phyloP scores from a whole-genome alignment of 35 echinoderm and acorn worm species.

The Hemicentrotus pulcherrimus region DNA sequence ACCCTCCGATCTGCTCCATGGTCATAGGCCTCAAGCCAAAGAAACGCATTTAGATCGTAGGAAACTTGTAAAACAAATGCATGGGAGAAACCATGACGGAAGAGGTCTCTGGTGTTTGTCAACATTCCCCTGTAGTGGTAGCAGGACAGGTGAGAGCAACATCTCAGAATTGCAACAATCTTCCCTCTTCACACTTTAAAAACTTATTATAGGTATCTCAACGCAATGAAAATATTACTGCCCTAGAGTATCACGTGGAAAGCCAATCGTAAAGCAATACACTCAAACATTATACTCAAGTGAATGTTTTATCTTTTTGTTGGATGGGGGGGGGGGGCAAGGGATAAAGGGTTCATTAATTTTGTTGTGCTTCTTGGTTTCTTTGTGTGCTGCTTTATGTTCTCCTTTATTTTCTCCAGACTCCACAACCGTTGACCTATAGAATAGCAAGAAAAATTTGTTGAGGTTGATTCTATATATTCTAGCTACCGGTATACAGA shows the following conservation, averaged over 20 bases:
- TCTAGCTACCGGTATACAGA: too few relatives aligned
- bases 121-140: neutral
- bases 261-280: too few relatives aligned
- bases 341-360: too few relatives aligned
- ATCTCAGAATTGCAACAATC: neutral
- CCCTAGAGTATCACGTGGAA: too few relatives aligned
- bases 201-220: neutral
- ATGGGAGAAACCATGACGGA: neutral
- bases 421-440: too few relatives aligned
- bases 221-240: neutral
- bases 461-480: too few relatives aligned
- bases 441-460: too few relatives aligned
- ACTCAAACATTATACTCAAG: too few relatives aligned
- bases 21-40: neutral
- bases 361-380: too few relatives aligned
- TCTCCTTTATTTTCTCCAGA: too few relatives aligned
- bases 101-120: neutral
- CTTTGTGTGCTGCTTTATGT: too few relatives aligned
- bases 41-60: neutral
- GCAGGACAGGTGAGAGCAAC: neutral
- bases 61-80: neutral
- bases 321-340: neutral
- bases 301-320: neutral
- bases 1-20: neutral
- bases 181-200: neutral